Evolutionary conservation across 2,113 vertebrate species (phyloP).

Genomic region (Morphnarchus princeps): DNA sequence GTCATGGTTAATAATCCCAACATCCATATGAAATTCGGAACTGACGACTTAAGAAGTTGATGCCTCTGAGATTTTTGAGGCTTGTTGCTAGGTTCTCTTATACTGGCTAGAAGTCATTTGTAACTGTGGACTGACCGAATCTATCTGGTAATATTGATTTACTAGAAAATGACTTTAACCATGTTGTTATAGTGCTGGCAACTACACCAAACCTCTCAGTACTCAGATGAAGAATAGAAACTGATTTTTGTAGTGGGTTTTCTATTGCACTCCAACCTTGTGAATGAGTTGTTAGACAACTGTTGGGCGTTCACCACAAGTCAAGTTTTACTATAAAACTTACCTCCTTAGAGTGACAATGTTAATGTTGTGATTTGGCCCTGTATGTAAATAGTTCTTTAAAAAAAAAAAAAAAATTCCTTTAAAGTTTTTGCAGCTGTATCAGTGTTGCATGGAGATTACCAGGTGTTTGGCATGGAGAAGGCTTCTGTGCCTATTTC

Average conservation of each 20-base stretch:
- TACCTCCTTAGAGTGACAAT: background rate
- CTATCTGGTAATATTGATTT: constrained; percentile 12
- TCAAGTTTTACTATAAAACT: background rate
- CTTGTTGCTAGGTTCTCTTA: constrained; percentile 12
- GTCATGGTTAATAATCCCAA: background rate
- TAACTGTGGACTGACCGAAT: constrained; percentile 37
- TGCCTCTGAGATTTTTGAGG: background rate
- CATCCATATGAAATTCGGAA: background rate
- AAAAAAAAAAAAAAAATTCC: background rate
- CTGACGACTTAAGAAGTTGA: background rate
- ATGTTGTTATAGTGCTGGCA: background rate
- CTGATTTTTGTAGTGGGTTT: constrained; percentile 11
- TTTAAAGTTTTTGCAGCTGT: background rate
- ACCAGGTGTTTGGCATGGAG: background rate
- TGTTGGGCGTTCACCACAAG: background rate
- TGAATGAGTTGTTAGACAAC: background rate
- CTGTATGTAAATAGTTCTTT: background rate
- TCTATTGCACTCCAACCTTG: constrained; percentile 14
- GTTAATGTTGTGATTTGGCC: background rate
- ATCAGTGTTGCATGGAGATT: background rate
- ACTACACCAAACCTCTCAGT: constrained; percentile 6
- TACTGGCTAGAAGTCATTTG: background rate
- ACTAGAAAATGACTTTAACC: constrained; percentile 35
- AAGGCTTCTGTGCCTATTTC: background rate
- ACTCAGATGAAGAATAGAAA: constrained; percentile 5